A percentile compares a stretch with the other conserved stretches of the same genome.
Conservation (phyloP, 2,113 vertebrate genomes). For the Anarrhichthys ocellatus region DNA sequence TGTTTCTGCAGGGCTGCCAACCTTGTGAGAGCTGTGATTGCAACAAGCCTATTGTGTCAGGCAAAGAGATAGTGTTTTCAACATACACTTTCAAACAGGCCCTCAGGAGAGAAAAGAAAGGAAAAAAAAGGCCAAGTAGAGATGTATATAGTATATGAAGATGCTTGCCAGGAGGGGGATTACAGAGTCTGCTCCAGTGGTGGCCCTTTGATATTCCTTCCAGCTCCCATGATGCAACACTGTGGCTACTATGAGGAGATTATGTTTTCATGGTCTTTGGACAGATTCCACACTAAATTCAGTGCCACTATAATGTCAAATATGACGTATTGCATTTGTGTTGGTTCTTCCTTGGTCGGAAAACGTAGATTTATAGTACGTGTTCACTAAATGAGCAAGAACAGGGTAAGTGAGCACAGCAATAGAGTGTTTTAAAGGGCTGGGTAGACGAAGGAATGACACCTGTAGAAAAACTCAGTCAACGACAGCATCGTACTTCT, state of each 20-base stretch:
- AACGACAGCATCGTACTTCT: slow-evolving; percentile 44
- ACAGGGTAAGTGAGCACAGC: neutral
- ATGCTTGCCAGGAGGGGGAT: slow-evolving; percentile 71
- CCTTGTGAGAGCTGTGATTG: slow-evolving; percentile 58
- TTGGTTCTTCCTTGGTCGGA: slow-evolving; percentile 11
- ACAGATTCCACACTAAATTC: slow-evolving; percentile 34
- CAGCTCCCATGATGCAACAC: slow-evolving; percentile 74
- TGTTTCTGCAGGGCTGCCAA: slow-evolving; percentile 76
- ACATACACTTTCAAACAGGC: slow-evolving; percentile 48
- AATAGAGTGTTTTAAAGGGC: neutral
- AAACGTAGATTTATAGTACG: neutral
- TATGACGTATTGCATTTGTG: slow-evolving; percentile 19
- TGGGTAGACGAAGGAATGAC: slow-evolving; percentile 38
- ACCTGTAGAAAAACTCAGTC: slow-evolving; percentile 51
- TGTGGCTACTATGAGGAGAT: slow-evolving; percentile 57
- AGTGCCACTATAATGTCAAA: slow-evolving; percentile 30
- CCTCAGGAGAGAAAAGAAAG: slow-evolving; percentile 16
- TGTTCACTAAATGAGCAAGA: neutral
- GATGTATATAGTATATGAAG: slow-evolving; percentile 67
- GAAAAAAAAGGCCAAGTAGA: slow-evolving; percentile 35
- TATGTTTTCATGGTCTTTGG: slow-evolving; percentile 61
- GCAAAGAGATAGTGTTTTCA: slow-evolving; percentile 52
- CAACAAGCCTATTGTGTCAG: slow-evolving; percentile 45
- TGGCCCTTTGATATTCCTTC: slow-evolving; percentile 72
- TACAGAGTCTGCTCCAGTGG: slow-evolving; percentile 62